Evolutionary conservation across 2,797 vertebrate genomes (phyloP).

Genomic region (Crossoptilon crossoptilon): DNA sequence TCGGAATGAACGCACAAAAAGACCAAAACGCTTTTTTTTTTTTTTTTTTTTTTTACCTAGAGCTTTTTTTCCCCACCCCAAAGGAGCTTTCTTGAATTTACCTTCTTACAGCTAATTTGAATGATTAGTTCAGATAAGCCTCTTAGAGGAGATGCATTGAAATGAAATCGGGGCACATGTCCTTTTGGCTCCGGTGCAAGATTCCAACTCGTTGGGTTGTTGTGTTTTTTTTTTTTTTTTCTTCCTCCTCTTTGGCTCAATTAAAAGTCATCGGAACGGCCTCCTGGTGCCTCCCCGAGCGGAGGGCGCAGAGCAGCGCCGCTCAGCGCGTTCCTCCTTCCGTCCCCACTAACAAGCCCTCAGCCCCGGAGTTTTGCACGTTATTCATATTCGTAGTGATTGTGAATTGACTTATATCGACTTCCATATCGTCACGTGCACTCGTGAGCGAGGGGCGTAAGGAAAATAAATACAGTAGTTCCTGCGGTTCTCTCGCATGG

Average conservation of each 20-base stretch:
- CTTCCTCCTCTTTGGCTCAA: constrained; percentile 28
- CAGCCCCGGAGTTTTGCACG: constrained; percentile 71
- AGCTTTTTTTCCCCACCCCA: neutral
- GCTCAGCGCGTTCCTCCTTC: constrained; percentile 58
- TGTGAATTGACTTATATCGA: constrained; percentile 52
- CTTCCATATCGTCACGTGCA: constrained; percentile 36
- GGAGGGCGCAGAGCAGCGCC: constrained; percentile 58
- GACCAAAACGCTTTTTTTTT: too few species aligned
- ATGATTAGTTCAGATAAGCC: constrained; percentile 85
- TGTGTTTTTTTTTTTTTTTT: neutral
- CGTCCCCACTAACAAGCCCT: constrained; percentile 77
- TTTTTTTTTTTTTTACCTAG: too few species aligned
- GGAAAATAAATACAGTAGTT: constrained; percentile 43
- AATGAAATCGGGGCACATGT: constrained; percentile 83
- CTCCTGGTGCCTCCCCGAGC: constrained; percentile 43
- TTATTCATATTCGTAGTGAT: constrained; percentile 75
- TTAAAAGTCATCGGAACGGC: constrained; percentile 76
- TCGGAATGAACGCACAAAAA: too few species aligned
- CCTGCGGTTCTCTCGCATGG: neutral
- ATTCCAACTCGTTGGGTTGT: constrained; percentile 63
- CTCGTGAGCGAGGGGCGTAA: neutral
- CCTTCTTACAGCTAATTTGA: constrained; percentile 85
- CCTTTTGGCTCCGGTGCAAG: constrained; percentile 76
- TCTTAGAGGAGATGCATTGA: constrained; percentile 84
- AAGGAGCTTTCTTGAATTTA: constrained; percentile 82